These are phyloP conservation scores for Leontocebus nigricollis DNA, from an alignment of 2,797 vertebrate genomes.

Conservation along the genomic window DNA sequence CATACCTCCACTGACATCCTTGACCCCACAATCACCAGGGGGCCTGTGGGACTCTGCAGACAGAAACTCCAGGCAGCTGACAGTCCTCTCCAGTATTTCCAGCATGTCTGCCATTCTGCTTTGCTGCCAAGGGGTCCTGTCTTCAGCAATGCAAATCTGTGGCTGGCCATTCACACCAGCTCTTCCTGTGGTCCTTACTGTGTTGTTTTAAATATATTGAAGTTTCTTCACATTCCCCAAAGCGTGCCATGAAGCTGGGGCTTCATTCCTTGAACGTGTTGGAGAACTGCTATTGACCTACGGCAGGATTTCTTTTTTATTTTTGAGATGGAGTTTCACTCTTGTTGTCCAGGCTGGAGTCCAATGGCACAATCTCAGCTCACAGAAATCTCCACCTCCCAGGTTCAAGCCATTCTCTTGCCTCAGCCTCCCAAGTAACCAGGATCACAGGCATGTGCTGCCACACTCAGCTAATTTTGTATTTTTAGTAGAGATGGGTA, in stretches of 20 bases:
- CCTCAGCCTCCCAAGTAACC: too few relatives aligned
- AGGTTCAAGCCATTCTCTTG: too few relatives aligned
- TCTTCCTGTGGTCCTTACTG: background rate
- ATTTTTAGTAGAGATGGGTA: too few relatives aligned
- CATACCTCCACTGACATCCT: slow-evolving; percentile 89
- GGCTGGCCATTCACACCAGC: slow-evolving; percentile 62
- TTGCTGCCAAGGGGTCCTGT: slow-evolving; percentile 19
- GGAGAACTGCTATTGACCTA: background rate
- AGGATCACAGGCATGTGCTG: too few relatives aligned
- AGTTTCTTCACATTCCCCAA: background rate
- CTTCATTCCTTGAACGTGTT: background rate
- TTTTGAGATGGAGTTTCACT: too few relatives aligned
- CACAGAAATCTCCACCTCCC: too few relatives aligned
- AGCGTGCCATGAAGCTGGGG: background rate
- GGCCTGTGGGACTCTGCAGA: slow-evolving; percentile 84
- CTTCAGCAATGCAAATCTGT: slow-evolving; percentile 67
- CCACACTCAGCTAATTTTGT: too few relatives aligned
- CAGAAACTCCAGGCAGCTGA: slow-evolving; percentile 91
- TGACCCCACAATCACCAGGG: slow-evolving; percentile 86
- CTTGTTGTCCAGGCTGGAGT: too few relatives aligned
- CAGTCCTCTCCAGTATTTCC: slow-evolving; percentile 94
- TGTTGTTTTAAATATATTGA: background rate
- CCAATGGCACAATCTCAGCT: too few relatives aligned
- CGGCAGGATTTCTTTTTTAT: background rate
- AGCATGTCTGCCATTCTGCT: slow-evolving; percentile 88